Evolutionary conservation across 2,797 vertebrate genomes (phyloP), one percentile per base, ranked within the genome.

Genomic region (Sebastes hubbsi): DNA sequence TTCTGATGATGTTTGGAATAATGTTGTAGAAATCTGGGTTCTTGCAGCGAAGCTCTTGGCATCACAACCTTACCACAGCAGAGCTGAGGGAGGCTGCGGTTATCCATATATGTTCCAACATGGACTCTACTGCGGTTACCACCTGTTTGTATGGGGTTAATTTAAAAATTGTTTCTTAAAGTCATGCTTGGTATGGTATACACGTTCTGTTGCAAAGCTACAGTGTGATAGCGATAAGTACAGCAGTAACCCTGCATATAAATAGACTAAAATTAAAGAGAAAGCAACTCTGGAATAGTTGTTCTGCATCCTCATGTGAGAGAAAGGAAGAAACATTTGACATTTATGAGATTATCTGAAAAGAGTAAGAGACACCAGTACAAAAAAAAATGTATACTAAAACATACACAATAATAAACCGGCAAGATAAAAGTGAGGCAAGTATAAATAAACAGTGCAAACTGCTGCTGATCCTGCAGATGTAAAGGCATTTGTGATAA

Each of bases 1-100:
- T 52, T 87, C 84, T 82, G 75, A 85, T 88, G 83, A 66, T 34
- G 27, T 81, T 91, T 88, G 72, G 77, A 80, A 69, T 88, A 74
- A 36, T 76, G 49, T 52, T 70, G 56, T 64, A 79, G 70, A 72
- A 66, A 78, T 87, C 79, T 84, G 46, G 58, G 59, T 72, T 32
- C 11, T 16, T 27, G 67, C 62, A 81, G 56, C 55, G 75, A 82
- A 87, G 42, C 46, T 72, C 29, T 63, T 84, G 78, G 81, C 70
- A 70, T 59, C 56, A 25, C 20, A 71, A n/a, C n/a, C n/a, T 56
- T 8, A 69, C 84, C 90, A 86, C 87, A 90, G 77, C 73, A 77
- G 22, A 80, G 68, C 66, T 8, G 22, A 82, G 9, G 20, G 27
- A 58, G 20, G 65, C n/a, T 54, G 63, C 24, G 25, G 12, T 56